Conservation (phyloP, 2,797 vertebrate genomes). For the Pseudochromis fuscus region DNA sequence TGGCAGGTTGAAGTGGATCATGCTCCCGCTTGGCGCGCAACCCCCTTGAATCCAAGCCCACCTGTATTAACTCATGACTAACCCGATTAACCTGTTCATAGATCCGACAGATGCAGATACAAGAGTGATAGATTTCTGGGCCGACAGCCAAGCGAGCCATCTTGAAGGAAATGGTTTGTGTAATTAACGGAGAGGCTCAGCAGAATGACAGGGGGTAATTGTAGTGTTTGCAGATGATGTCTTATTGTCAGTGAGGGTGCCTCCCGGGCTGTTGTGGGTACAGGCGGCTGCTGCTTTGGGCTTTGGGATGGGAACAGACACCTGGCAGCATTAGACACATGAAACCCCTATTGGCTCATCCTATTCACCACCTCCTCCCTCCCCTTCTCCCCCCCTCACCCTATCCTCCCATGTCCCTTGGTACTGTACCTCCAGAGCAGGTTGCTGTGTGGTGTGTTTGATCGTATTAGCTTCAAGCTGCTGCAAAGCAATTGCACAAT, state of each 20-base stretch:
- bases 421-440: slow-evolving; percentile 40
- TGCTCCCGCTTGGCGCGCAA: slow-evolving; percentile 23
- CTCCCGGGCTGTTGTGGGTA: slow-evolving; percentile 66
- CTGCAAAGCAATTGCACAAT: slow-evolving; percentile 71
- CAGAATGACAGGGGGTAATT: slow-evolving; percentile 77
- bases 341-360: slow-evolving; percentile 52
- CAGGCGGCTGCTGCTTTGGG: slow-evolving; percentile 60
- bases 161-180: slow-evolving; percentile 76
- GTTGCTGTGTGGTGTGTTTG: slow-evolving; percentile 66
- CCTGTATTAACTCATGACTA: slow-evolving; percentile 70
- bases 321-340: slow-evolving; percentile 78
- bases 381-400: slow-evolving; percentile 12
- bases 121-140: slow-evolving; percentile 56
- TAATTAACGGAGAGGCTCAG: slow-evolving; percentile 70
- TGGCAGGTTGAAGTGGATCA: slow-evolving; percentile 60
- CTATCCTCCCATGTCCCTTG: slow-evolving; percentile 23
- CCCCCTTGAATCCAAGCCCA: slow-evolving; percentile 61
- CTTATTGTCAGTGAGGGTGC: slow-evolving; percentile 76
- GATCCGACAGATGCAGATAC: slow-evolving; percentile 52
- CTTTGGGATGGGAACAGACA: slow-evolving; percentile 71
- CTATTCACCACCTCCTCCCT: slow-evolving; percentile 12
- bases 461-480: slow-evolving; percentile 78
- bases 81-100: slow-evolving; percentile 77
- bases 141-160: slow-evolving; percentile 61
- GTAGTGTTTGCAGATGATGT: slow-evolving; percentile 73